A percentile compares a stretch with the other conserved stretches of the same genome.
These are phyloP conservation scores for Tetragonisca angustula DNA, from an alignment of 2,888 invertebrate species.

Conservation along the genomic window DNA sequence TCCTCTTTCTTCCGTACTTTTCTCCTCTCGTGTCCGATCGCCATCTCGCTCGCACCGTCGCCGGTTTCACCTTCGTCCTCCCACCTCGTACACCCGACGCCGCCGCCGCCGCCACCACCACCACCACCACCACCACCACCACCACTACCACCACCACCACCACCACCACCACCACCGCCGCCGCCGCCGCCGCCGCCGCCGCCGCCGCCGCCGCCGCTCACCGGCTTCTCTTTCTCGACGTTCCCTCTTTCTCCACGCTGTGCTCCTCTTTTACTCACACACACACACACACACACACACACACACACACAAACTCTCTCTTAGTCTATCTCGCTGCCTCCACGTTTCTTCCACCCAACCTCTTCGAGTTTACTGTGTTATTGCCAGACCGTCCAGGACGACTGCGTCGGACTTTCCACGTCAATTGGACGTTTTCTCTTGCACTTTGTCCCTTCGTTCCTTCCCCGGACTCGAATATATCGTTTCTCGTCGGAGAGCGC, in stretches of 20 bases:
- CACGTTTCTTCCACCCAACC: conserved; percentile 53
- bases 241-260: conserved; percentile 33
- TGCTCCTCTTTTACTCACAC: conserved; percentile 24
- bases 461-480: not conserved
- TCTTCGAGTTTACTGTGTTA: conserved; percentile 68
- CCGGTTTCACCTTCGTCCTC: conserved; percentile 46
- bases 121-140: not conserved
- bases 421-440: conserved; percentile 22
- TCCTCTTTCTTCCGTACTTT: conserved; percentile 45
- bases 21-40: conserved; percentile 38
- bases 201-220: not conserved
- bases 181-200: no score
- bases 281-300: no score
- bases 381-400: conserved; percentile 67
- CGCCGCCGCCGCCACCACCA: not conserved
- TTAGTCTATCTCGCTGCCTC: not conserved
- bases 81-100: conserved; percentile 20
- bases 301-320: not conserved
- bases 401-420: conserved; percentile 63
- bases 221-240: conserved; percentile 37
- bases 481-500: not conserved
- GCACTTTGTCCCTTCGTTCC: not conserved
- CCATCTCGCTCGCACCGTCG: conserved; percentile 38
- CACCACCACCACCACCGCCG: no score
- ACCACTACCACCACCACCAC: no score